Evolutionary conservation across 2,113 vertebrate genomes (phyloP).

Genomic region (Riparia riparia): DNA sequence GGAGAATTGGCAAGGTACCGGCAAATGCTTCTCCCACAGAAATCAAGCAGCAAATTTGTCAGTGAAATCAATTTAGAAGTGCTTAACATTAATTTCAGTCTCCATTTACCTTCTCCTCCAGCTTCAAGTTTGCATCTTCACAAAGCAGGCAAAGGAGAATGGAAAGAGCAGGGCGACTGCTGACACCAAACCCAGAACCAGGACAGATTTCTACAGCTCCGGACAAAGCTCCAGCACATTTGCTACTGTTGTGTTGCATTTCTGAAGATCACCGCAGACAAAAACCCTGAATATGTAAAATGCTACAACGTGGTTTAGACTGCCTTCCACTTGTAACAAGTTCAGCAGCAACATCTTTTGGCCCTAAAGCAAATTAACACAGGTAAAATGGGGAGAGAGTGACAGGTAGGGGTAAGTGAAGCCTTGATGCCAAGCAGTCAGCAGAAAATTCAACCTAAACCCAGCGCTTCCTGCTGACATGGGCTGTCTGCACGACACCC

Average conservation of each 20-base stretch:
- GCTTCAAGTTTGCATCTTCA: background rate
- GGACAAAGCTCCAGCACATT: background rate
- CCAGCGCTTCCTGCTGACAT: background rate
- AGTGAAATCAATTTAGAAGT: constrained; percentile 18
- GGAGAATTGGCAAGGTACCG: background rate
- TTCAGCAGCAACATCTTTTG: background rate
- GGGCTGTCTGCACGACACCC: background rate
- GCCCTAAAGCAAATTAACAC: background rate
- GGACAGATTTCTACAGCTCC: background rate
- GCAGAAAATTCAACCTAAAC: background rate
- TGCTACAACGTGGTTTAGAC: background rate
- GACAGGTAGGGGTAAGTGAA: background rate
- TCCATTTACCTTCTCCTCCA: background rate
- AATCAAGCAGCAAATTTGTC: constrained; percentile 5
- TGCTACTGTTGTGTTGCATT: background rate
- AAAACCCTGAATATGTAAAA: background rate
- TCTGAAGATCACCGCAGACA: background rate
- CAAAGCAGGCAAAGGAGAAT: background rate
- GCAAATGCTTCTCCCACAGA: background rate
- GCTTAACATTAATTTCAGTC: background rate
- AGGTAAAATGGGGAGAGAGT: background rate
- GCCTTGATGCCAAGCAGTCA: background rate
- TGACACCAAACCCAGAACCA: background rate
- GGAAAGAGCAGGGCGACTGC: background rate
- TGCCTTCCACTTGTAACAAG: background rate